Percentiles rank a stretch among this genome's conserved stretches.
Evolutionary conservation across 2,797 vertebrate species (phyloP).

Genomic region (Sylvilagus floridanus): DNA sequence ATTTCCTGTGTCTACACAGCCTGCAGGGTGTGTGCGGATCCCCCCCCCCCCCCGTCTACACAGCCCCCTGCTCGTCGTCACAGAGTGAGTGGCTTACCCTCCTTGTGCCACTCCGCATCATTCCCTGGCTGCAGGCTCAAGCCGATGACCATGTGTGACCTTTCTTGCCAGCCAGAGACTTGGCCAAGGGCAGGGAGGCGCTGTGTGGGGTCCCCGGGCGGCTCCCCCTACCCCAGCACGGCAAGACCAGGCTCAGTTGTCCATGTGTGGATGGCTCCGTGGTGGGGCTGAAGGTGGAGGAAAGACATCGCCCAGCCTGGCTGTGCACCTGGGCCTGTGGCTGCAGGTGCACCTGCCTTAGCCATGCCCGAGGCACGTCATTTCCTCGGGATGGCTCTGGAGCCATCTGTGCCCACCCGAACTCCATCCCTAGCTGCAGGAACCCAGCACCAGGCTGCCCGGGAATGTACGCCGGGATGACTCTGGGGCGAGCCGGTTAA

Average conservation of each 20-base stretch:
- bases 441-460: not conserved
- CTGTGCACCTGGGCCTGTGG: not conserved
- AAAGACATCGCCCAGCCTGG: not conserved
- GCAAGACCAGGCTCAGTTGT: not conserved
- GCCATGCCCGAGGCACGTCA: not conserved
- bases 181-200: not conserved
- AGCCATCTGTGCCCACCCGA: not conserved
- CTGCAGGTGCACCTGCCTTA: not conserved
- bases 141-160: fast-evolving
- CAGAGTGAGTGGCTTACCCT: not conserved
- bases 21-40: too few relatives aligned
- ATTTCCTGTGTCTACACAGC: too few relatives aligned
- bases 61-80: too few relatives aligned
- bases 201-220: fast-evolving
- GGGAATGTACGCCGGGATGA: not conserved
- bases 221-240: fast-evolving
- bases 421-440: fast-evolving
- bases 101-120: not conserved
- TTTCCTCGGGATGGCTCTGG: not conserved
- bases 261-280: not conserved
- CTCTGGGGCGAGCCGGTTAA: constrained; percentile 59
- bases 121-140: not conserved
- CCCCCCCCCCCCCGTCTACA: too few relatives aligned
- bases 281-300: not conserved
- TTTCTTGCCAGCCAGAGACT: not conserved